Base-by-base conservation (phyloP, 37 sponge, comb jelly and placozoan species). In the Theonella swinhoei region DNA sequence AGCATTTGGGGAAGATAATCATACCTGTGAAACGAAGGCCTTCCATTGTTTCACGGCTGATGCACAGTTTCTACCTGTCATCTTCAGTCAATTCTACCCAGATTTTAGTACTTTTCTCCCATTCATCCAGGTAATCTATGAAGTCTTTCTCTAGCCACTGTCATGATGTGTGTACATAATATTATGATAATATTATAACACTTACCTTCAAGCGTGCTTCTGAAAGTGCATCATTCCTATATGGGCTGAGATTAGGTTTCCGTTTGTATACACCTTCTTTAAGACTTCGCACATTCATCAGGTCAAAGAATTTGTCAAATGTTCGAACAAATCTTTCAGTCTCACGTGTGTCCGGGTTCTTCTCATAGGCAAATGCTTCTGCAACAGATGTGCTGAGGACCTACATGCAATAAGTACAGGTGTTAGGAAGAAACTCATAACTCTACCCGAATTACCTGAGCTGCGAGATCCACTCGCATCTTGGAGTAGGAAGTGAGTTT, bases 401-500 rank as follows among this genome's bases (percentile, higher is more conserved):
- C 85, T 77, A 35, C 0, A 63, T 8, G 4, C 26, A 19, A 42
- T 17, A 22, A 14, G n/a, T 11, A 41, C 23, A 2, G 22, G 30
- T 74, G 42, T 40, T 3, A 74, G 17, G 22, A 47, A 8, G 4
- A 0, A 34, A 20, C 8, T 23, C 0, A 33, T 34, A 32, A 37
- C 17, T 38, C 14, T 11, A 38, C 38, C 40, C 9, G 4, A 24
- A 30, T 31, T 83, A 83, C 84, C 64, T 83, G 84, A 29, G 76
- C 84, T 30, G 84, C 84, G 24, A 83, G 32, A 33, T 83, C 65
- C 11, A 83, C 84, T n/a, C 68, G 35, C 84, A 83, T 83, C 41
- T 83, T 83, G 14, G 84, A 74, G 41, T 64, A 83, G 8, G 67
- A 65, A 17, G 37, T 64, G 1, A 76, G 36, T 29, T 43, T 11